phyloP scores from a whole-genome alignment of 64 coral and sea anemone species.

The Pachyseris speciosa region DNA sequence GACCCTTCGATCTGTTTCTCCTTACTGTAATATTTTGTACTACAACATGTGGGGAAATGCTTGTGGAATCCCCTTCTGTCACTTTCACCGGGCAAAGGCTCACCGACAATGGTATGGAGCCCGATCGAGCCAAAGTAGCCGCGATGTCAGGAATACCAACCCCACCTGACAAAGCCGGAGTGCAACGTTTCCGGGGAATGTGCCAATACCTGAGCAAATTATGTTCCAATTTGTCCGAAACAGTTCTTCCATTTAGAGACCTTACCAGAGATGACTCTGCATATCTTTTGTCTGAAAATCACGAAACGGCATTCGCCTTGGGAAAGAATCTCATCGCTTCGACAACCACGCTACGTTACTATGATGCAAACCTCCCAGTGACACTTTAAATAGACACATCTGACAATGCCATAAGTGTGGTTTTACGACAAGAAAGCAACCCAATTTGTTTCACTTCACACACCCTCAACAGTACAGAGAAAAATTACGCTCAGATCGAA shows the following conservation, averaged over 20 bases:
- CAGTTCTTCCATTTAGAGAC: constrained; percentile 4
- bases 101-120: no score
- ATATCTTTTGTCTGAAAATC: not conserved
- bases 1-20: no score
- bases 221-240: not conserved
- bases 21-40: no score
- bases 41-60: no score
- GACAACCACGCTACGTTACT: not conserved
- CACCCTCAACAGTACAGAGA: not conserved
- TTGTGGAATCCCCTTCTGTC: no score
- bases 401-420: not conserved
- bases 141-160: no score
- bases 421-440: not conserved
- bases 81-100: no score
- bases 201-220: not conserved
- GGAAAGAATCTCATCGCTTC: not conserved
- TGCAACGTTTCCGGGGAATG: not conserved
- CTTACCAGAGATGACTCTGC: not conserved
- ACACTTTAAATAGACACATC: not conserved
- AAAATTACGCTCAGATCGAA: not conserved
- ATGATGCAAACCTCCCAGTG: not conserved
- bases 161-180: not conserved
- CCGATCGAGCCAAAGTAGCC: no score
- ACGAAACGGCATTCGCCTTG: not conserved
- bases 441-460: not conserved